Percentiles rank a stretch among this genome's conserved stretches.
Conservation (phyloP, 2,888 invertebrate genomes). For the Carterocephalus palaemon region DNA sequence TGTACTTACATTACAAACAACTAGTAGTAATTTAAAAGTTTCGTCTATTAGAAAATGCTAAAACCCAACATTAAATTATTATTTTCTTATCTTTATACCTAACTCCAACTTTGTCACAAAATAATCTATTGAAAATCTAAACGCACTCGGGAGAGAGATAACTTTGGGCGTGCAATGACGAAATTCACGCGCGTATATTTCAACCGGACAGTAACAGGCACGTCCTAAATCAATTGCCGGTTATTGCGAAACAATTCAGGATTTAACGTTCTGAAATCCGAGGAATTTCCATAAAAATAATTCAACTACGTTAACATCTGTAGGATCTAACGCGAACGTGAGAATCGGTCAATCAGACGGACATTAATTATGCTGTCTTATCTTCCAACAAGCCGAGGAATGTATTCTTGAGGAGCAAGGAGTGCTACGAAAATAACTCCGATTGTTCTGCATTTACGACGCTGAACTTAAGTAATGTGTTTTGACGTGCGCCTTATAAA, state of each 20-base stretch:
- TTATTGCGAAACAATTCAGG: slow-evolving; percentile 13
- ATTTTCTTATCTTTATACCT: too few relatives aligned
- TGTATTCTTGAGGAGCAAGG: slow-evolving; percentile 40
- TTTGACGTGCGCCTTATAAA: slow-evolving; percentile 67
- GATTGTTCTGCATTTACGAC: slow-evolving; percentile 55
- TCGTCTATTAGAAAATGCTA: too few relatives aligned
- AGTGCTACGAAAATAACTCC: slow-evolving; percentile 58
- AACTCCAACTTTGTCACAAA: too few relatives aligned
- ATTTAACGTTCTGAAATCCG: slow-evolving; percentile 5
- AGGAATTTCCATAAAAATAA: slow-evolving; percentile 11
- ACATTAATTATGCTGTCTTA: slow-evolving; percentile 66
- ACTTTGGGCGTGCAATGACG: not conserved
- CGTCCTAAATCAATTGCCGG: slow-evolving; percentile 17
- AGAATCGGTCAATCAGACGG: slow-evolving; percentile 60
- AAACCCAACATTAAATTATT: too few relatives aligned
- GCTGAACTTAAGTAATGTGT: slow-evolving; percentile 54
- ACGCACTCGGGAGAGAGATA: too few relatives aligned
- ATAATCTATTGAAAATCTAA: too few relatives aligned
- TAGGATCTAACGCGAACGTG: slow-evolving; percentile 33
- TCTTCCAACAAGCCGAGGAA: slow-evolving; percentile 56
- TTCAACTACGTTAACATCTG: slow-evolving; percentile 32
- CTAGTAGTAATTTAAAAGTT: too few relatives aligned
- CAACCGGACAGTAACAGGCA: slow-evolving; percentile 10
- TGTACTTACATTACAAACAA: too few relatives aligned
- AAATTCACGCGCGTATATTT: slow-evolving; percentile 14